Evolutionary conservation across 2,888 invertebrate species (phyloP).

Genomic region (Tromatobia lineatoria): DNA sequence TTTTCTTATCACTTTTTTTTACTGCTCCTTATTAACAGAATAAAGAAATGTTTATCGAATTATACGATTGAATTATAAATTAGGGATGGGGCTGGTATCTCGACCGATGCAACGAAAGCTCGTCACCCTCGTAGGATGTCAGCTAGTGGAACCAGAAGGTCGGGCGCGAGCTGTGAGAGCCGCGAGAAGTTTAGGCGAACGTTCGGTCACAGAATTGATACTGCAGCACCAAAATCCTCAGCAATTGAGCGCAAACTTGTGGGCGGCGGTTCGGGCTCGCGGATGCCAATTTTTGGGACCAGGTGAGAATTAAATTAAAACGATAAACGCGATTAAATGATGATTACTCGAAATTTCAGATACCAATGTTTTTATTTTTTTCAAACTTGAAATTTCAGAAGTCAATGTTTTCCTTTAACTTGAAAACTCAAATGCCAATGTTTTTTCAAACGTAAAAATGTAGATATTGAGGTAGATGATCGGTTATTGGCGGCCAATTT

Average conservation of each 20-base stretch:
- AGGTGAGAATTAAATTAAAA: slow-evolving; percentile 83
- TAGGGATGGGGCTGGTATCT: slow-evolving; percentile 87
- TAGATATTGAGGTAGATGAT: too few relatives aligned
- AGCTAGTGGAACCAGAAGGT: slow-evolving; percentile 96
- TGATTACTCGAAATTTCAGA: neutral
- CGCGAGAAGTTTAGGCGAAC: slow-evolving; percentile 96
- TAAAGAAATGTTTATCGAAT: neutral
- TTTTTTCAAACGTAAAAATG: too few relatives aligned
- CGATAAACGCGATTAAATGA: neutral
- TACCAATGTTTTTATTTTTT: neutral
- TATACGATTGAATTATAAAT: slow-evolving; percentile 3
- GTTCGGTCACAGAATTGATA: slow-evolving; percentile 97
- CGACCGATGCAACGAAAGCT: slow-evolving; percentile 98
- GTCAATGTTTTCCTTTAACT: too few relatives aligned
- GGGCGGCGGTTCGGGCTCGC: slow-evolving; percentile 98
- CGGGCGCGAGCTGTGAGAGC: slow-evolving; percentile 92
- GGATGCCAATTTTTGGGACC: slow-evolving; percentile 99
- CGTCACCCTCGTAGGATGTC: slow-evolving; percentile 96
- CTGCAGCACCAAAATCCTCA: slow-evolving; percentile 98
- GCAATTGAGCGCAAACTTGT: slow-evolving; percentile 96
- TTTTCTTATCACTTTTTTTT: too few relatives aligned
- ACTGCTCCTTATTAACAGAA: too few relatives aligned
- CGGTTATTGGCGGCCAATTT: too few relatives aligned
- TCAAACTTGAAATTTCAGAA: too few relatives aligned
- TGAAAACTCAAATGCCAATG: too few relatives aligned